Base-by-base conservation (phyloP, 2,888 invertebrate genomes). In the Pelosia muscerda region DNA sequence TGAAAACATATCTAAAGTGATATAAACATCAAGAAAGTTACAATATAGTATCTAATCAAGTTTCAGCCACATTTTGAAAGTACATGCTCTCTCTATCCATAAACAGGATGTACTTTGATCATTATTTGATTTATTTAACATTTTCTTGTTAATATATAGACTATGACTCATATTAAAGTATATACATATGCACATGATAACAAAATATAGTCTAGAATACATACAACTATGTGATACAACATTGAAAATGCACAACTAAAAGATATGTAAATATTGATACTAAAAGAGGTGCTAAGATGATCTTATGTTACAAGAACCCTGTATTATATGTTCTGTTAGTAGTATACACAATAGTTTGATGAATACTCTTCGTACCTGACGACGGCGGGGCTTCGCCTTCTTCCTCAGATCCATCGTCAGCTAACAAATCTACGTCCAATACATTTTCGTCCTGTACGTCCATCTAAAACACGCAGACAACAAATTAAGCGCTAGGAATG, bases 401-500 rank as follows among this genome's bases (percentile, higher is more conserved):
- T 72, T 97, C 96, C 85, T 97, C 97, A 56, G 97, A 97, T 75
- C 96, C 96, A 86, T 97, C 97, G 77, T 96, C 96, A 81, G 96
- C 96, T 83, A 97, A 96, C 84, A 97, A 95, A 91, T 97, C 97
- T 95, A 97, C 96, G 88, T 97, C 96, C 89, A 95, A 88, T 75
- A 93, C 92, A 81, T 87, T 92, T 78, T 95, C 95, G 82, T 95
- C 95, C 77, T 90, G 87, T 81, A 92, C 91, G 90, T 95, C 95
- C 95, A 95, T 95, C 95, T 95, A 90, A 77, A 92, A 90, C 68
- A 79, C 59, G 68, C 60, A 74, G 68, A 69, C 54, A 58, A 56
- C 53, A 5, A 68, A 75, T 72, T 67, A 63, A 57, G 72, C 57
- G 54, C 71, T 34, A 62, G 23, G 67, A 68, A 73, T 66, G 74